Evolutionary conservation across 1,140 invertebrate genomes (phyloP).

Genomic region (Chrysoperla carnea): DNA sequence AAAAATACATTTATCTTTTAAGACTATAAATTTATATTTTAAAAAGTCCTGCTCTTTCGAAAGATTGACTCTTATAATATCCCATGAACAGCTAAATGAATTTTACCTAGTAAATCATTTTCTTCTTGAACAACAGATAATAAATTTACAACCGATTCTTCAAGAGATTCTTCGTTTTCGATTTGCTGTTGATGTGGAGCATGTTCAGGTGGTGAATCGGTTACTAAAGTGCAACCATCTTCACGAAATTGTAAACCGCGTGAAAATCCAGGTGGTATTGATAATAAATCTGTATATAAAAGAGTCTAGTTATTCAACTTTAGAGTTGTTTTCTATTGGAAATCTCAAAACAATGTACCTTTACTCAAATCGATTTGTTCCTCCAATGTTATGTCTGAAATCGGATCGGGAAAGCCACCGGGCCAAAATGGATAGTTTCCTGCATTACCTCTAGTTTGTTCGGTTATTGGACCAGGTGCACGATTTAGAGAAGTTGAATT

Average conservation of each 20-base stretch:
- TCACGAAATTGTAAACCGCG: constrained; percentile 33
- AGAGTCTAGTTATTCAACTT: constrained; percentile 1
- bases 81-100: too few species aligned
- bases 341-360: not conserved
- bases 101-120: constrained; percentile 12
- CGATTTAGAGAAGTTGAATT: constrained; percentile 61
- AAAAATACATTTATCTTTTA: too few species aligned
- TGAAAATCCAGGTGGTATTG: constrained; percentile 42
- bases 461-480: constrained; percentile 34
- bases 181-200: not conserved
- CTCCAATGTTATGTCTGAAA: constrained; percentile 12
- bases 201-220: constrained; percentile 2
- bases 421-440: constrained; percentile 67
- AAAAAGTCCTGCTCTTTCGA: too few species aligned
- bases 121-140: constrained; percentile 15
- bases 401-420: constrained; percentile 49
- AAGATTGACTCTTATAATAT: too few species aligned
- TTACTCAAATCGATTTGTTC: constrained; percentile 8
- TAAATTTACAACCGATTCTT: constrained; percentile 17
- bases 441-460: constrained; percentile 45
- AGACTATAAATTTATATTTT: too few species aligned
- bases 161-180: not conserved
- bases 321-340: too few species aligned
- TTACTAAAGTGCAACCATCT: constrained; percentile 26
- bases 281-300: constrained; percentile 29